phyloP scores from a whole-genome alignment of 1,140 invertebrate species.

The Apocrypta bakeri region DNA sequence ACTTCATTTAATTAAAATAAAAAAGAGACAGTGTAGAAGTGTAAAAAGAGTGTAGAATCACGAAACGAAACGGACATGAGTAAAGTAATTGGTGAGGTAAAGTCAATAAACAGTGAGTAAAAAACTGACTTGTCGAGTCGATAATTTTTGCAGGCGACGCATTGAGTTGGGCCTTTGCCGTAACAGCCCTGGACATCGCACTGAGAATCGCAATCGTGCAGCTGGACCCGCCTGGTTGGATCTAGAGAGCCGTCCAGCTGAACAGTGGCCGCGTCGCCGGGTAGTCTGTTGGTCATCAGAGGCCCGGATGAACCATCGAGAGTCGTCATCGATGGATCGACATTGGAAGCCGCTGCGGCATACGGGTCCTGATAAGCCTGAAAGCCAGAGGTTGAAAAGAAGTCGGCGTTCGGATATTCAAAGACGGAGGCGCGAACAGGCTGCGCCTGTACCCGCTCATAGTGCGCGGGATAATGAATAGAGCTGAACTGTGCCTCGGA shows the following conservation, averaged over 20 bases:
- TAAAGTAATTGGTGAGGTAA: background rate
- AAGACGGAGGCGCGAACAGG: conserved; percentile 70
- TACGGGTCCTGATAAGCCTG: conserved; percentile 83
- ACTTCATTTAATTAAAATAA: background rate
- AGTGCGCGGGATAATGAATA: conserved; percentile 63
- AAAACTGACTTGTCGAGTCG: conserved; percentile 83
- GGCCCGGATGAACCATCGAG: conserved; percentile 78
- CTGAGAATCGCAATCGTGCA: conserved; percentile 87
- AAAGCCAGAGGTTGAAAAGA: conserved; percentile 77
- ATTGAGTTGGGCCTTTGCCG: conserved; percentile 86
- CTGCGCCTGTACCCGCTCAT: conserved; percentile 59
- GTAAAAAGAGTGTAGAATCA: background rate
- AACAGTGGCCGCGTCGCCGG: conserved; percentile 59
- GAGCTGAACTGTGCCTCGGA: conserved; percentile 64
- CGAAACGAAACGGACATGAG: background rate
- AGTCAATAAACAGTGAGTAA: background rate
- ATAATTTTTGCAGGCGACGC: conserved; percentile 86
- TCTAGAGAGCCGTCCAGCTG: conserved; percentile 64
- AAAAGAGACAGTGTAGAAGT: background rate
- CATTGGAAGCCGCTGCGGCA: conserved; percentile 80
- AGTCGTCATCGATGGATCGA: conserved; percentile 80
- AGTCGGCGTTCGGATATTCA: conserved; percentile 73
- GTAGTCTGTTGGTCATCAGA: conserved; percentile 66
- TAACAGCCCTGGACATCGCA: conserved; percentile 89
- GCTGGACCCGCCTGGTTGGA: conserved; percentile 77